Evolutionary conservation across 2,888 invertebrate species (phyloP), one percentile per base, ranked within the genome.

Genomic region (Lamellibrachia columna): DNA sequence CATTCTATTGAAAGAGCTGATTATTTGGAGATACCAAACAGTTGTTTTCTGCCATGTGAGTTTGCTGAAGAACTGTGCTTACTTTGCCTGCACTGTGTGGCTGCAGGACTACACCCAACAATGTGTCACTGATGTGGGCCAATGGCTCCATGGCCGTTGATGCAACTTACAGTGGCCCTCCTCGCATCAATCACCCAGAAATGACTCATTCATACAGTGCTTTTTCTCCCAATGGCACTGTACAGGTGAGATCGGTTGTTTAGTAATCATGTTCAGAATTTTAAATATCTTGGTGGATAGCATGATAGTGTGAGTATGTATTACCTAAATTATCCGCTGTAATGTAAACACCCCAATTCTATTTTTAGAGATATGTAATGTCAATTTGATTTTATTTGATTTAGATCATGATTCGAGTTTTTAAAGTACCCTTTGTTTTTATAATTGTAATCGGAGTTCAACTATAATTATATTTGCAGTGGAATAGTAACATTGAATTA

Each of bases 141-240:
- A 93, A 94, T 52, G 94, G 94, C 1, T 75, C 93, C 4, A 93
- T 93, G 52, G 52, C 94, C n/a, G 93, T 93, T 92, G 93, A 93
- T 92, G 92, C 92, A 2, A 92, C 91, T 2, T 94, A 94, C 93
- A 60, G 92, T n/a, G 94, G 94, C 28, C 93, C 93, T 11, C 93
- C 93, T 53, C 55, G 91, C 40, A 75, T 53, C 15, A 92, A 93
- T 93, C 93, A 94, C 90, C 93, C 93, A 9, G 94, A 94, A 90
- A 90, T 93, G 55, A 91, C 92, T 11, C 90, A 93, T 53, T 94
- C 94, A n/a, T 94, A 93, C 92, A 94, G 94, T 60, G 95, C 94
- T 0, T 95, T 93, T 93, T 94, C 95, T n/a, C 94, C 95, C 2
- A 93, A 94, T 91, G 95, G 95, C 22, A 93, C 93, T 53, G 95